Evolutionary conservation across 2,888 invertebrate genomes (phyloP).

Genomic region (Drosophila histrio): DNA sequence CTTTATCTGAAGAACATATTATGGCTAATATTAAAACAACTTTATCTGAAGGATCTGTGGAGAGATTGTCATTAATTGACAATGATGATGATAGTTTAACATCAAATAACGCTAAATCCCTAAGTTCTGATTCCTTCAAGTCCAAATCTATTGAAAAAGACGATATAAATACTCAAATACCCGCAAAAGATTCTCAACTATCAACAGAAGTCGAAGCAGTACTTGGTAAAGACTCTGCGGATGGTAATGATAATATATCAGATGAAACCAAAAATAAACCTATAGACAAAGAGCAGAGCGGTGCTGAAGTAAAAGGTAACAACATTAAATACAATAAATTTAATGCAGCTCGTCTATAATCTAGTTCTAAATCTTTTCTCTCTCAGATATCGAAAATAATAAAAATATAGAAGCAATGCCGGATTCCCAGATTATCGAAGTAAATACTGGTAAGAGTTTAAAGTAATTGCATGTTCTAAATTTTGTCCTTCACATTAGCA

Average conservation of each 20-base stretch:
- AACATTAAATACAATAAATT: background rate
- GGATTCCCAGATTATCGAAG: constrained; percentile 32
- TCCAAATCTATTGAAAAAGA: background rate
- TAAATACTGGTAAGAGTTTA: constrained; percentile 76
- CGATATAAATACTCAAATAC: background rate
- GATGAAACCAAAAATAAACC: background rate
- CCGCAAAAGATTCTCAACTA: background rate
- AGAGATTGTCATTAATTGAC: background rate
- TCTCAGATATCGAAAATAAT: background rate
- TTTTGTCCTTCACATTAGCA: constrained; percentile 71
- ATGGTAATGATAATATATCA: constrained; percentile 7
- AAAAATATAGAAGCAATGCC: background rate
- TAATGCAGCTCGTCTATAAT: fast-evolving
- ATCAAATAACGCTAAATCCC: background rate
- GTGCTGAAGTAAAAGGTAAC: background rate
- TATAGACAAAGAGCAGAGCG: background rate
- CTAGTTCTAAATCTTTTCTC: background rate
- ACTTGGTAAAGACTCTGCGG: background rate
- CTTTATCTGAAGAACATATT: background rate
- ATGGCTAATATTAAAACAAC: background rate
- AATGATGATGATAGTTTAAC: background rate
- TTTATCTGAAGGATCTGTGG: background rate
- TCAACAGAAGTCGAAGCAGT: background rate
- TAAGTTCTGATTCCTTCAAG: background rate
- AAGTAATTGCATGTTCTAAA: constrained; percentile 34